Conservation (phyloP, 92 coral and sea anemone genomes). For the Porites lobata region DNA sequence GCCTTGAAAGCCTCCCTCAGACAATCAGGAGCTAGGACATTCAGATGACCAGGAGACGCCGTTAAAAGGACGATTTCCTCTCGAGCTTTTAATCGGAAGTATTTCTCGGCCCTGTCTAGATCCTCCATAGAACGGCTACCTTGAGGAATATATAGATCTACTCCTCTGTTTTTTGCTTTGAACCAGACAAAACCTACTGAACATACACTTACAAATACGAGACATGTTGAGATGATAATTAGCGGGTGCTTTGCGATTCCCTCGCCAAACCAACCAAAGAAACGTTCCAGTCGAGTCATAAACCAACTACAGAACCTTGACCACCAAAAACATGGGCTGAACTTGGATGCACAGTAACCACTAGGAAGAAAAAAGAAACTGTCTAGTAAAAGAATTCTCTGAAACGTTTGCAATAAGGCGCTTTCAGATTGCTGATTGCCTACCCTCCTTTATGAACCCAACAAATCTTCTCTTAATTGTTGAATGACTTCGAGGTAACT, state of each 20-base stretch:
- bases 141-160: slow-evolving; percentile 85
- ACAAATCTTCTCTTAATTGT: too few relatives aligned
- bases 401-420: too few relatives aligned
- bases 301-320: slow-evolving; percentile 68
- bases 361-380: neutral
- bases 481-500: too few relatives aligned
- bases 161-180: slow-evolving; percentile 77
- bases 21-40: slow-evolving; percentile 52
- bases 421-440: too few relatives aligned
- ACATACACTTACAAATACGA: slow-evolving; percentile 65
- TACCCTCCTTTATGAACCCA: too few relatives aligned
- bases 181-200: slow-evolving; percentile 83
- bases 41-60: slow-evolving; percentile 45
- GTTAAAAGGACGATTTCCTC: slow-evolving; percentile 63
- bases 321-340: slow-evolving; percentile 62
- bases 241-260: slow-evolving; percentile 66
- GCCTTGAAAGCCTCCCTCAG: slow-evolving; percentile 60
- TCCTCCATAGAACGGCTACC: slow-evolving; percentile 78
- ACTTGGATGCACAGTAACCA: neutral
- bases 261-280: slow-evolving; percentile 59
- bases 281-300: slow-evolving; percentile 45
- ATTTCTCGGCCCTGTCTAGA: slow-evolving; percentile 69
- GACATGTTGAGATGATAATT: slow-evolving; percentile 50
- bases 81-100: slow-evolving; percentile 73
- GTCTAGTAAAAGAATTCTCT: too few relatives aligned